Base-by-base conservation (phyloP, 2,888 invertebrate genomes). In the Trichacis sp. region DNA sequence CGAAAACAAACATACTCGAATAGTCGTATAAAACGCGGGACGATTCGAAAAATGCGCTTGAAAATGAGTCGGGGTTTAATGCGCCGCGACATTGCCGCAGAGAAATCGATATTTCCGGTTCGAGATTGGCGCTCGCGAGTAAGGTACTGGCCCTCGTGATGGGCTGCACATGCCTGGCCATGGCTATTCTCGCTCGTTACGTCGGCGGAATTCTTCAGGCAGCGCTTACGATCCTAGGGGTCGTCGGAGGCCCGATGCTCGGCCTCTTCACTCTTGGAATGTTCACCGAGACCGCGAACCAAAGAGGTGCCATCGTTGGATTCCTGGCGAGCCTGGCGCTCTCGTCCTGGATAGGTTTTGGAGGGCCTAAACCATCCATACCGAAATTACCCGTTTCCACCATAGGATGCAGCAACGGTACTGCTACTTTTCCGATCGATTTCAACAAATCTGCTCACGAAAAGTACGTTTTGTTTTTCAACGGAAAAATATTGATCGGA, bases 221-320 rank as follows among this genome's bases (percentile, higher is more conserved):
- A 0, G 89, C 94, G 0, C 84, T 95, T 9, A 94, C 94, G 0
- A 93, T 95, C 69, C 94, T 96, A 77, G 95, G 95, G 1, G 92
- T 94, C 0, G 90, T 93, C 11, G 95, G 95, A 0, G 96, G 95
- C 0, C 96, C 96, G 0, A 83, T 95, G 33, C 85, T 96, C 17
- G 95, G 92, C 0, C 86, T 95, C 1, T 96, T 95, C 80, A 91
- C 93, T 0, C 85, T 95, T 18, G 96, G 96, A 74, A 94, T 96
- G 93, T 92, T 92, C 76, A 90, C 91, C 46, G 89, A 91, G 8
- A 87, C 84, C 54, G 90, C 91, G 18, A 93, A 93, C 81, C 89
- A 94, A 83, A 87, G 85, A 81, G 95, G 95, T 18, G 92, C 90
- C 0, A 86, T 92, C 11, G 73, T 86, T 4, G 95, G 92, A 0